Conservation (phyloP, 2,113 vertebrate species). For the Corythaeola cristata region DNA sequence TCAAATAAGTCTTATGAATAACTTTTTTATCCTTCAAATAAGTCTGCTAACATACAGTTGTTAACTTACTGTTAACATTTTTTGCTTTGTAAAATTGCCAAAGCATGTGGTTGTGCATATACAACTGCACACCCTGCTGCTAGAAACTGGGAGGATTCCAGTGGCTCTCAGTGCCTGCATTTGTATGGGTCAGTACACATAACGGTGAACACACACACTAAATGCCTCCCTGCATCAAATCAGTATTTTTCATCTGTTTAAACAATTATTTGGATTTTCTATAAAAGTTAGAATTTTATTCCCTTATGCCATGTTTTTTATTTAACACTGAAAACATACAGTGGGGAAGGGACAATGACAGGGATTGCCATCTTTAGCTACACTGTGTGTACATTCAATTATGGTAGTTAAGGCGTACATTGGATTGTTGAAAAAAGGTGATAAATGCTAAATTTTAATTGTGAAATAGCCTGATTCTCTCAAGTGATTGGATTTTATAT, state of each 20-base stretch:
- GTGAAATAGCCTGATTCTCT: background rate
- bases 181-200: background rate
- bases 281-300: background rate
- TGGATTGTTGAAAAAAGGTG: background rate
- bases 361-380: background rate
- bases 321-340: background rate
- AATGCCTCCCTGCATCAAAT: background rate
- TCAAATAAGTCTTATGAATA: conserved; percentile 4
- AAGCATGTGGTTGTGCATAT: background rate
- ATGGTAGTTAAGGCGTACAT: background rate
- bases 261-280: background rate
- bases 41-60: background rate
- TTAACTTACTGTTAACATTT: background rate
- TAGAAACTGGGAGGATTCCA: conserved; percentile 43
- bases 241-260: background rate
- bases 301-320: background rate
- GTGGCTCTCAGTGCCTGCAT: background rate
- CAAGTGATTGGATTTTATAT: background rate
- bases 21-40: conserved; percentile 29
- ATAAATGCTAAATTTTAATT: background rate
- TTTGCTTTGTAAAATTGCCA: conserved; percentile 43
- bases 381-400: rapidly evolving
- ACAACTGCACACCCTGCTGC: background rate
- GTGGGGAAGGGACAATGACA: background rate
- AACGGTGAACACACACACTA: background rate